Evolutionary conservation across 2,888 invertebrate species (phyloP).

Genomic region (Magallana nippona): DNA sequence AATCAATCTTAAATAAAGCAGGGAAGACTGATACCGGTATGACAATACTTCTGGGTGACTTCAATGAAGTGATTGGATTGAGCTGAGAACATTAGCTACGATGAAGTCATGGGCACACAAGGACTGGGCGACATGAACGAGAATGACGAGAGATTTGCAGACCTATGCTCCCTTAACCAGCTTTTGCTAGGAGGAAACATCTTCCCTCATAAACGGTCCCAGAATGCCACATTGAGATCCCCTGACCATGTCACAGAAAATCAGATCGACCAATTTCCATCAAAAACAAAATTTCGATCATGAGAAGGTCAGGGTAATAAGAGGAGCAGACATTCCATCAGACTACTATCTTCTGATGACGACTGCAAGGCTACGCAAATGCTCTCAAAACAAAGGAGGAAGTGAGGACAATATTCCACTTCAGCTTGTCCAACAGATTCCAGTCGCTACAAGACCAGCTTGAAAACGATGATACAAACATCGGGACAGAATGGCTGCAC

Average conservation of each 20-base stretch:
- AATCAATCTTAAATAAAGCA: background rate
- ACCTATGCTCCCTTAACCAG: constrained; percentile 51
- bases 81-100: constrained; percentile 30
- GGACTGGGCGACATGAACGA: constrained; percentile 38
- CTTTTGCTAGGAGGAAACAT: constrained; percentile 56
- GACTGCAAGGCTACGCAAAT: background rate
- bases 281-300: constrained; percentile 29
- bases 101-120: background rate
- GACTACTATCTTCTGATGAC: constrained; percentile 37
- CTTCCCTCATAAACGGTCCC: constrained; percentile 53
- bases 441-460: background rate
- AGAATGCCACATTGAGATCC: constrained; percentile 55
- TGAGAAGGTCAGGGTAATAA: constrained; percentile 14
- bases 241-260: constrained; percentile 52
- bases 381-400: constrained; percentile 1
- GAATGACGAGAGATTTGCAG: constrained; percentile 50
- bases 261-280: constrained; percentile 51
- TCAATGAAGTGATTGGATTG: constrained; percentile 31
- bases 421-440: constrained; percentile 25
- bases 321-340: constrained; percentile 37
- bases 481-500: background rate
- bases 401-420: background rate
- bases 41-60: background rate
- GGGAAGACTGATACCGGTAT: background rate
- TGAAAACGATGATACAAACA: background rate